Conservation (phyloP, 2,797 vertebrate species). For the Alfaro cultratus region DNA sequence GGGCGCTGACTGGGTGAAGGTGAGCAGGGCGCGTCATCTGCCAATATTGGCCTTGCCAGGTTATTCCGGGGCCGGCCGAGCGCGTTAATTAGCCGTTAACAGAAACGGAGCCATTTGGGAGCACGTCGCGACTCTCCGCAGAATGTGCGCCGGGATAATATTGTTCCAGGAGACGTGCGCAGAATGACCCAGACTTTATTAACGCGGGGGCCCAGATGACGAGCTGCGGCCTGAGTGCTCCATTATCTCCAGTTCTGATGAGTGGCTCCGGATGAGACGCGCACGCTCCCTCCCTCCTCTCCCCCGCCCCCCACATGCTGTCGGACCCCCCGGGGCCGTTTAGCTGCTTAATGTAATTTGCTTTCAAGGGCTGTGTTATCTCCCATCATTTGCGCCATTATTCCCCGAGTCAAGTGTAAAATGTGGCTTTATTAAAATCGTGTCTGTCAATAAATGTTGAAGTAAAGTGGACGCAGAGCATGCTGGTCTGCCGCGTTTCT, state of each 20-base stretch:
- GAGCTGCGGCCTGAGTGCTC: conserved; percentile 88
- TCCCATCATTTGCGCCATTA: conserved; percentile 96
- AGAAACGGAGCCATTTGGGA: conserved; percentile 80
- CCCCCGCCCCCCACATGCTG: not conserved
- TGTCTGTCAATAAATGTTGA: conserved; percentile 75
- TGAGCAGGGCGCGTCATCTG: conserved; percentile 58
- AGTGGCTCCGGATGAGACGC: conserved; percentile 81
- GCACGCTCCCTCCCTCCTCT: conserved; percentile 57
- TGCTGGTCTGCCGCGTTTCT: not conserved
- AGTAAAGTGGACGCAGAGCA: conserved; percentile 72
- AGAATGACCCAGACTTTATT: conserved; percentile 87
- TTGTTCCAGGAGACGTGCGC: conserved; percentile 89
- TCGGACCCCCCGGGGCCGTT: conserved; percentile 84
- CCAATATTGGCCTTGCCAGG: conserved; percentile 69
- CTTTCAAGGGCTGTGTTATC: conserved; percentile 93
- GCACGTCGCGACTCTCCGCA: conserved; percentile 80
- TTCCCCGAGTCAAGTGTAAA: conserved; percentile 89
- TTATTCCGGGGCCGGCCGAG: conserved; percentile 69
- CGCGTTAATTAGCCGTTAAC: conserved; percentile 83
- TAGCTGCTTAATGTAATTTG: conserved; percentile 93
- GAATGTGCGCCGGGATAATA: conserved; percentile 83
- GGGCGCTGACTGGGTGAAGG: conserved; percentile 27
- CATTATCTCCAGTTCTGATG: conserved; percentile 91
- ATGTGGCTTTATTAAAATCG: conserved; percentile 85
- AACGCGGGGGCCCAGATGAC: conserved; percentile 71